Base-by-base conservation (phyloP, 2,113 vertebrate species). In the Rhinoderma darwinii region DNA sequence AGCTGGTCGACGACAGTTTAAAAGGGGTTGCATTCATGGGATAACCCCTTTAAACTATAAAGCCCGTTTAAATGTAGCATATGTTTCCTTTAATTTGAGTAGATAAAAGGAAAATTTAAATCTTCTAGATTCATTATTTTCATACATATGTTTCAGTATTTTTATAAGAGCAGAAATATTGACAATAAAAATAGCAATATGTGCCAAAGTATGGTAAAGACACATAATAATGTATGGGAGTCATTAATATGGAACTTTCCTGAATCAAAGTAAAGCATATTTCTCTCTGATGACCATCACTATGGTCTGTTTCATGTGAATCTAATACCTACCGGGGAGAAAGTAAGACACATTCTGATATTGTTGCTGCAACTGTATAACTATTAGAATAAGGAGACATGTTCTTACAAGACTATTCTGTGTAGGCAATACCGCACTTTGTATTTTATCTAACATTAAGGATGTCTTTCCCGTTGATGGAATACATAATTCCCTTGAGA, bases 361-460 rank as follows among this genome's bases (percentile, higher is more conserved):
- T 20, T 61, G 54, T 61, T 61, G 11, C 35, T 39, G 22, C 30
- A 80, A 5, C 35, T 61, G 2, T 32, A 51, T 14, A 15, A 8
- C 27, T 35, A 51, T 30, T 18, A 50, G n/a, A 77, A 15, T 51
- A 27, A 54, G 47, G 8, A 35, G 75, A 51, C 47, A 44, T 27
- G 54, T 27, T 63, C 54, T 18, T 81, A 63, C 35, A 81, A 0
- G 78, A 63, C 61, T 59, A 15, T 35, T 39, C 54, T 61, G 22
- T 78, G 35, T 43, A 61, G 37, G 77, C 51, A 79, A 56, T 80
- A 25, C 22, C 41, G 35, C 51, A 59, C 50, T 80, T 25, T 80
- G 22, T n/a, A 80, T 41, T n/a, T 61, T 54, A 61, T 17, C 32
- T 59, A 61, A 56, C 77, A 80, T 80, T 80, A 20, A 61, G n/a